Percentiles rank a stretch among this genome's conserved stretches.
Evolutionary conservation across 2,888 invertebrate species (phyloP).

Genomic region (Neoascia interrupta): DNA sequence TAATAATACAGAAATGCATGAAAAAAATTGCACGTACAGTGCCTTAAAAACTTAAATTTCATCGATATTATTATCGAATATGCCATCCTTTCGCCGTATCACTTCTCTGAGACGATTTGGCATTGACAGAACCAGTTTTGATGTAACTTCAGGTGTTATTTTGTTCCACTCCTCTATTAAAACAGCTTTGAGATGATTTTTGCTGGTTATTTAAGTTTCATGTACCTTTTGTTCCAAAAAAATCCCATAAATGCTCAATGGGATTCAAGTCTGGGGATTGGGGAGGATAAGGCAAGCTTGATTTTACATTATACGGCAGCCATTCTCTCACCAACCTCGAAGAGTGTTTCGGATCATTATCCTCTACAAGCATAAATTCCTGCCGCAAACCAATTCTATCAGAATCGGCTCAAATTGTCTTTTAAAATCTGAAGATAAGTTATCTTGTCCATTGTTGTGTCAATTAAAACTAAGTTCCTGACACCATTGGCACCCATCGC

Average conservation of each 20-base stretch:
- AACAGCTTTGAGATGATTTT: not conserved
- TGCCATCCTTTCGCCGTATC: too few species aligned
- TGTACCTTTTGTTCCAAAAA: not conserved
- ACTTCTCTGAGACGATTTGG: not conserved
- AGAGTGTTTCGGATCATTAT: not conserved
- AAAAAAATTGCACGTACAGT: too few species aligned
- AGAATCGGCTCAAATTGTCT: not conserved
- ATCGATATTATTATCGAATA: too few species aligned
- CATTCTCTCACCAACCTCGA: not conserved
- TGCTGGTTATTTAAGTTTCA: not conserved
- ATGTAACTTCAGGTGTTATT: not conserved
- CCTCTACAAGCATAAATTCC: not conserved
- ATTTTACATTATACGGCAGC: not conserved
- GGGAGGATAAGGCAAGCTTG: not conserved
- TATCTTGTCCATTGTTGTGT: not conserved
- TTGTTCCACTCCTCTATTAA: constrained; percentile 1
- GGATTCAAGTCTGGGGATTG: constrained; percentile 11
- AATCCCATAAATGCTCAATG: constrained; percentile 4
- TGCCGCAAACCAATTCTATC: not conserved
- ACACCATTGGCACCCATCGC: constrained; percentile 19
- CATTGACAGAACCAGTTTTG: not conserved
- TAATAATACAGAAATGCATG: too few species aligned
- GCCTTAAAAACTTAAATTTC: too few species aligned
- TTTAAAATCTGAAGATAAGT: not conserved
- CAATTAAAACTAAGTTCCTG: not conserved